Base-by-base conservation (phyloP, 2,888 invertebrate genomes). In the Anoncus sp. region DNA sequence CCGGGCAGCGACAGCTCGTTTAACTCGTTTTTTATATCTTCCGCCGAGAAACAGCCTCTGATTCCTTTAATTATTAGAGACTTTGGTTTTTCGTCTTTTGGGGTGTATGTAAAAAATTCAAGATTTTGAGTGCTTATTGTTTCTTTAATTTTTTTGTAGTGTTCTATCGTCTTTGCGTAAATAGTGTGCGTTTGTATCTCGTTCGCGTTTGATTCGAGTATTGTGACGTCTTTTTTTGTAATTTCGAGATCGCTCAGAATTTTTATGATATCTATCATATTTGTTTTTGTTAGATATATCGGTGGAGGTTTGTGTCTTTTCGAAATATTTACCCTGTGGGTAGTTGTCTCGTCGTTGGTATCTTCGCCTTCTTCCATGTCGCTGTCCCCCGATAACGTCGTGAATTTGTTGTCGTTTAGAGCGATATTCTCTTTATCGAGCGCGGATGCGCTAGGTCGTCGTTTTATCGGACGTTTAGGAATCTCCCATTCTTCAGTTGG, bases 51-150 rank as follows among this genome's bases (percentile, higher is more conserved):
- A 14, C 31, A 16, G n/a, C 71, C 71, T 22, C 24, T 47, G 10
- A 71, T 71, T 3, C 47, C 51, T 35, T 62, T 69, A n/a, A 71
- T 59, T 31, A 71, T 51, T 7, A 51, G 16, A 6, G 51, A 60
- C 12, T 71, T 71, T 1, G 71, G 71, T 35, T 43, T 59, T 0
- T 60, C 24, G 6, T 60, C 47, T 14, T 60, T 71, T 22, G 71
- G 60, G 3, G 60, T 71, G 38, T 51, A 49, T 3, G 31, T 57
- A n/a, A 38, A 40, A 12, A 20, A 57, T 38, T 57, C 22, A 0
- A 38, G 20, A 10, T 57, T 40, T 40, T 38, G 16, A 3, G 16
- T 14, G 20, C 12, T 20, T 2, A 14, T 4, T 12, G 20, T 18
- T 40, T 38, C 9, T 38, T 16, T 35, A 7, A 57, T 40, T 57